Evolutionary conservation across 1,140 invertebrate genomes (phyloP).

Genomic region (Hycleus phaleratus): DNA sequence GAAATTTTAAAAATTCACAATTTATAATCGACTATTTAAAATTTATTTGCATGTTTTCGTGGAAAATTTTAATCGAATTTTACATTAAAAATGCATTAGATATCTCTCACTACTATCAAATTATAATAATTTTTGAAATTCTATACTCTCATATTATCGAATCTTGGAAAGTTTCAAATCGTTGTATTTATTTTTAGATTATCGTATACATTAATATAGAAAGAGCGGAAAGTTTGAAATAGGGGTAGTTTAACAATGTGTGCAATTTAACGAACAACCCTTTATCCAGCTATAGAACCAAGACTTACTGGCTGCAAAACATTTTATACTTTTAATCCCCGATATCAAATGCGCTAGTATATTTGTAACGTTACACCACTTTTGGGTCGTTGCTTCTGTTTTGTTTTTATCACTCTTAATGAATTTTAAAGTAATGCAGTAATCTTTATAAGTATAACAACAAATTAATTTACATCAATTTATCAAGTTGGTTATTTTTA

Average conservation of each 20-base stretch:
- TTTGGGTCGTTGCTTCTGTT: background rate
- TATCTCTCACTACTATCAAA: background rate
- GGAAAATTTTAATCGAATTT: background rate
- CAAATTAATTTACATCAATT: slow-evolving; percentile 4
- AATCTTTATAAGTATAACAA: slow-evolving; percentile 9
- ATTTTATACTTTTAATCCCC: slow-evolving; percentile 7
- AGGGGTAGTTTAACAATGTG: slow-evolving; percentile 4
- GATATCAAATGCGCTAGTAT: slow-evolving; percentile 10
- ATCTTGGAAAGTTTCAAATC: no score
- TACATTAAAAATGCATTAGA: slow-evolving; percentile 11
- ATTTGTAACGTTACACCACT: background rate
- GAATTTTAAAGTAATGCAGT: slow-evolving; percentile 9
- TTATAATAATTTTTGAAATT: no score
- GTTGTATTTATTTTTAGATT: slow-evolving; percentile 4
- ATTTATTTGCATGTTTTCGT: no score
- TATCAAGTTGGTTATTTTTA: no score
- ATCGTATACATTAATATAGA: slow-evolving; percentile 6
- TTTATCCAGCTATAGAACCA: slow-evolving; percentile 1
- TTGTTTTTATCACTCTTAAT: slow-evolving; percentile 10
- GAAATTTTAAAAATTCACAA: no score
- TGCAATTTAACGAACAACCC: slow-evolving; percentile 13
- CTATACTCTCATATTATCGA: no score
- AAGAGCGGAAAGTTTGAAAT: background rate
- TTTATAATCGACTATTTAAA: no score
- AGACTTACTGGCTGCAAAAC: background rate